A percentile compares a stretch with the other conserved stretches of the same genome.
phyloP scores from a whole-genome alignment of 2,888 invertebrate genomes.

The Macrosiphum euphorbiae region DNA sequence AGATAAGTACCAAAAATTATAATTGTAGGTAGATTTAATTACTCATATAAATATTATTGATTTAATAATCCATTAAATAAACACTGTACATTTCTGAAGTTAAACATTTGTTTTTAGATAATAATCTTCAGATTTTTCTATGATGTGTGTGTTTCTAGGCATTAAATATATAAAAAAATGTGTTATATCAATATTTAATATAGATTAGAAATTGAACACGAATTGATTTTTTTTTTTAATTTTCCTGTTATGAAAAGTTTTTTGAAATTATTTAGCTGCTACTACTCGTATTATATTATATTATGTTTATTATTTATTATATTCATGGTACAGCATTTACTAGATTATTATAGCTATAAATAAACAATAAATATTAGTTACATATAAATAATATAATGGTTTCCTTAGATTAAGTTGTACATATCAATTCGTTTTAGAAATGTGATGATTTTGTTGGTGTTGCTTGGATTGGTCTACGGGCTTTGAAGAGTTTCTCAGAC shows the following conservation, averaged over 20 bases:
- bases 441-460: too few relatives aligned
- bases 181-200: neutral
- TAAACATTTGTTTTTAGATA: neutral
- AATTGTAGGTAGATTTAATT: neutral
- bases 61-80: neutral
- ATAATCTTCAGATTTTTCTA: neutral
- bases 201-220: neutral
- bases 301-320: too few relatives aligned
- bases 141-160: neutral
- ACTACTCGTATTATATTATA: neutral
- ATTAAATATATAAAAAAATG: neutral
- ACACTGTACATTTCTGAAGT: neutral
- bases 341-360: too few relatives aligned
- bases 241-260: neutral
- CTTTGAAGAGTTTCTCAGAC: too few relatives aligned
- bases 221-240: neutral
- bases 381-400: too few relatives aligned
- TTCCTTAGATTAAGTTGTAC: too few relatives aligned
- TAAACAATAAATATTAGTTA: too few relatives aligned
- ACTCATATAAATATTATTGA: neutral
- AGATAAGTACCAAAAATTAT: neutral
- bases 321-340: too few relatives aligned
- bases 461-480: too few relatives aligned
- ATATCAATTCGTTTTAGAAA: too few relatives aligned
- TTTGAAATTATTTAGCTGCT: neutral